These are phyloP conservation scores for Indri indri DNA, from an alignment of 2,113 vertebrate species.

Conservation along the genomic window DNA sequence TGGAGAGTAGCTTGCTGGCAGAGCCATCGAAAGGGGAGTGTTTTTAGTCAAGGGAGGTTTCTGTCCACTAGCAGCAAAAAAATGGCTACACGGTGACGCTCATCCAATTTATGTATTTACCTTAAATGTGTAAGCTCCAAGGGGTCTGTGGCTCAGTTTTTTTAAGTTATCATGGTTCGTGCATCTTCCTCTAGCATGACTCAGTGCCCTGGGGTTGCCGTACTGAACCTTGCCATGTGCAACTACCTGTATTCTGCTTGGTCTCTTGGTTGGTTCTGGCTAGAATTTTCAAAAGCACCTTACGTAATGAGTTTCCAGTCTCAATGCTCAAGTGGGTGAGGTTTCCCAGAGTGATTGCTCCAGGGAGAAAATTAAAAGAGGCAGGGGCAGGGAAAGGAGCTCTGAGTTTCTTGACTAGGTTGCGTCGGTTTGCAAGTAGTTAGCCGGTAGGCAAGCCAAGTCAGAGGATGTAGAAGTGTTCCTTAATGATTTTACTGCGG, in stretches of 20 bases:
- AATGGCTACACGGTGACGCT: neutral
- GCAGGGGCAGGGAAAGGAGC: neutral
- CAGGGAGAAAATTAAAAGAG: conserved; percentile 49
- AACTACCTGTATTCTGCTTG: conserved; percentile 39
- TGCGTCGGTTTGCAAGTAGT: neutral
- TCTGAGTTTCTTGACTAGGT: conserved; percentile 11
- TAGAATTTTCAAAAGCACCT: conserved; percentile 52
- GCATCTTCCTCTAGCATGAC: conserved; percentile 45
- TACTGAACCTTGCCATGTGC: neutral
- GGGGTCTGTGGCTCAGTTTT: neutral
- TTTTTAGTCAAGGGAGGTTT: neutral
- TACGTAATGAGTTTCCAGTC: conserved; percentile 7
- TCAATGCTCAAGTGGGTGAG: conserved; percentile 10
- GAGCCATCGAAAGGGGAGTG: neutral
- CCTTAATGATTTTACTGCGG: neutral
- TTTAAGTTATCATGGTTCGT: neutral
- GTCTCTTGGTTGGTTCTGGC: conserved; percentile 22
- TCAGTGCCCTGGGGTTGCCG: conserved; percentile 48
- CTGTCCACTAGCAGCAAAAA: neutral
- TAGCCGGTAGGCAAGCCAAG: neutral
- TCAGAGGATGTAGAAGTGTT: neutral
- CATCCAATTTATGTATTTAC: neutral
- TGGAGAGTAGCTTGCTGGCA: neutral
- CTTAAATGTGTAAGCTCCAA: neutral
- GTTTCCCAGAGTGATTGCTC: conserved; percentile 36